phyloP scores from a whole-genome alignment of 2,888 invertebrate species.

The Dryobota labecula region DNA sequence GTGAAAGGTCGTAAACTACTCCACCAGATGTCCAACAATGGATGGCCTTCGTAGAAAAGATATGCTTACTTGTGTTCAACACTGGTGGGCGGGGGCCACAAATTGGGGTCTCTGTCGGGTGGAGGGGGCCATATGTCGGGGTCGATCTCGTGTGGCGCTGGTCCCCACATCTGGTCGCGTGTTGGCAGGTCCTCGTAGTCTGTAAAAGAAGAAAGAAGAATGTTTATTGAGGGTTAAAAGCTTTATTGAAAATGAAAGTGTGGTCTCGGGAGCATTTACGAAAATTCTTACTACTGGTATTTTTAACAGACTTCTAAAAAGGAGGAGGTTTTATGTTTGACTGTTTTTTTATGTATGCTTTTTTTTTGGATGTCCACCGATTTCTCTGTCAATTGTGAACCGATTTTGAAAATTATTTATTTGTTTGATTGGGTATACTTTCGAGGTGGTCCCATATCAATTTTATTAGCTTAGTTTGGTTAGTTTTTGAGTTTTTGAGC shows the following conservation, averaged over 20 bases:
- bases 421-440: no score
- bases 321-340: no score
- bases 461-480: no score
- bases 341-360: no score
- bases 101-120: conserved; percentile 93
- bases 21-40: not conserved
- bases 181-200: conserved; percentile 87
- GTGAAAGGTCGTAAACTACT: not conserved
- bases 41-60: not conserved
- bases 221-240: not conserved
- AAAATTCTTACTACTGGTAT: not conserved
- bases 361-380: no score
- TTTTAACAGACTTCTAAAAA: no score
- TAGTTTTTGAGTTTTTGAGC: no score
- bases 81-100: conserved; percentile 96
- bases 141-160: conserved; percentile 91
- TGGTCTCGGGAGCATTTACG: not conserved
- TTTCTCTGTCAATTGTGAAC: no score
- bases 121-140: conserved; percentile 95
- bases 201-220: conserved; percentile 68
- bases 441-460: no score
- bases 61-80: conserved; percentile 93
- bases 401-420: no score
- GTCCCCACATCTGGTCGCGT: conserved; percentile 85
- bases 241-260: no score